Conservation (phyloP, 1,140 invertebrate genomes). For the Tetramorium alpestre region DNA sequence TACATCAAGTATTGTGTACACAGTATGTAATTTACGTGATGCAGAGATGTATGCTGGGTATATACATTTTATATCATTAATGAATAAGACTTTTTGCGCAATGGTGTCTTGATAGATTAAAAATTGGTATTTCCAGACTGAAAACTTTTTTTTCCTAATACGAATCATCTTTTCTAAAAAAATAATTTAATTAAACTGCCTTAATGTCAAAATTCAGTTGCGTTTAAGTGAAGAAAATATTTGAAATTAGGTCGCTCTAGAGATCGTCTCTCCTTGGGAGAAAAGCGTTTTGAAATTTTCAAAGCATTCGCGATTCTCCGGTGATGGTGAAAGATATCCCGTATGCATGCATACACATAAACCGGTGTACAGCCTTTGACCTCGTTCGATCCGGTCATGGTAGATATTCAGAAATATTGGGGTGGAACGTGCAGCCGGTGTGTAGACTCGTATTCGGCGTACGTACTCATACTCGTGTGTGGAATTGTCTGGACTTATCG, state of each 20-base stretch:
- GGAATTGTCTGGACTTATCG: slow-evolving; percentile 59
- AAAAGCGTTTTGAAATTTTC: background rate
- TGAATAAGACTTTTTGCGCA: background rate
- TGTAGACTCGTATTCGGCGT: slow-evolving; percentile 26
- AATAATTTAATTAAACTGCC: background rate
- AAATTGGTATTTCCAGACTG: background rate
- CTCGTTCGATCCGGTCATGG: slow-evolving; percentile 14
- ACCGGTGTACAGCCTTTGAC: slow-evolving; percentile 24
- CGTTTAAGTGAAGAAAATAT: background rate
- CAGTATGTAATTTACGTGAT: slow-evolving; percentile 31
- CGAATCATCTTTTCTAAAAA: background rate
- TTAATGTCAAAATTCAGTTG: background rate
- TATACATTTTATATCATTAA: background rate
- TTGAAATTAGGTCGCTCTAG: background rate
- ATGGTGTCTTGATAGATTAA: background rate
- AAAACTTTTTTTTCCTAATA: background rate
- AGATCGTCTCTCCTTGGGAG: background rate
- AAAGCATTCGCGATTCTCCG: background rate
- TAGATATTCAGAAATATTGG: slow-evolving; percentile 54
- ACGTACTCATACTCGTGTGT: background rate
- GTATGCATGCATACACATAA: slow-evolving; percentile 17
- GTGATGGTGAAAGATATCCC: background rate
- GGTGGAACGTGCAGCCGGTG: slow-evolving; percentile 53
- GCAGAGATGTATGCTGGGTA: background rate
- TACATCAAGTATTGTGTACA: background rate